Evolutionary conservation across 2,797 vertebrate genomes (phyloP), one percentile per base, ranked within the genome.

Genomic region (Siniperca scherzeri): DNA sequence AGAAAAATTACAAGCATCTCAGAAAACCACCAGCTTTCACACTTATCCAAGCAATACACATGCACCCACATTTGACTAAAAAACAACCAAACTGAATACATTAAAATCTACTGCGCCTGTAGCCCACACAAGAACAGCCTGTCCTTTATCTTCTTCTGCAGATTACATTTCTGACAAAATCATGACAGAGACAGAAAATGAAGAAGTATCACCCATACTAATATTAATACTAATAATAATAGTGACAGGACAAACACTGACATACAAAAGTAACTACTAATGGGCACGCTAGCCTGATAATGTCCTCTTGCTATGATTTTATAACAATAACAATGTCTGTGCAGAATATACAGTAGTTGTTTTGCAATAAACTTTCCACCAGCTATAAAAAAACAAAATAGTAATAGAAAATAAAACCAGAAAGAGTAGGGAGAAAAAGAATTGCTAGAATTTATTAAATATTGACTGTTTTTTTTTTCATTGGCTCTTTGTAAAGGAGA

Each of bases 1-100:
- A 79, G 48, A 77, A 82, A 87, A 88, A 89, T 88, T 88, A 74
- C 78, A 77, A 77, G 64, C 48, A 62, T 83, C 77, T 84, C 80
- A 72, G 70, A 83, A 82, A 82, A 79, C 52, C 89, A 86, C 25
- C 81, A 68, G 85, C 83, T 82, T 85, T 56, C 73, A 80, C 69
- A 2, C 81, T 71, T 73, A 87, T 84, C 81, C 48, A 70, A 81
- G 91, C 76, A 86, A 71, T 74, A 83, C 78, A 75, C 87, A 82
- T 59, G 83, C 78, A 83, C 59, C 74, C 84, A 87, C 81, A 73
- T 80, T 74, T 79, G 80, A 87, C 46, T 53, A 50, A 77, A 82
- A 75, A 67, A 73, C 59, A 81, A 80, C 55, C 57, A 72, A 81
- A 82, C 66, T 61, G 74, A 87, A 87, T 73, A 82, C 27, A 82